Evolutionary conservation across 1,140 invertebrate species (phyloP).

Genomic region (Euwallacea similis): DNA sequence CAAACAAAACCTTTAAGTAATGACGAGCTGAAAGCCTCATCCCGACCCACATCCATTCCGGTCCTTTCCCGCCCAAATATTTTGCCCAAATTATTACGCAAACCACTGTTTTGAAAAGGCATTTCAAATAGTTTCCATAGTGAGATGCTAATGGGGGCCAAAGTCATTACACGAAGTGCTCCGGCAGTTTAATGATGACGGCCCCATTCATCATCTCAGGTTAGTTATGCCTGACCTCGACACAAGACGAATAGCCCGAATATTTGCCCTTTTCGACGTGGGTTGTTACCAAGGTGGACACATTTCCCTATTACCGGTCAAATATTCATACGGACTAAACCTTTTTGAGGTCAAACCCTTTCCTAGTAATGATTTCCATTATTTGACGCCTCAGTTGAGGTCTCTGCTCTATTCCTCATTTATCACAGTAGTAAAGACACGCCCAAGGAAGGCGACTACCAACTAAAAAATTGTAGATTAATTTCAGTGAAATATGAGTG

Average conservation of each 20-base stretch:
- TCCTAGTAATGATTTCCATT: conserved; percentile 2
- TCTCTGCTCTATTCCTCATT: background rate
- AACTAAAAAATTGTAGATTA: too few species aligned
- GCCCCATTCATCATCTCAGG: conserved; percentile 24
- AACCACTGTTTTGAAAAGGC: too few species aligned
- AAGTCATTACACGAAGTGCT: conserved; percentile 20
- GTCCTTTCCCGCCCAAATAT: too few species aligned
- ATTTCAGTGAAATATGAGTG: too few species aligned
- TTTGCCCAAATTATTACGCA: too few species aligned
- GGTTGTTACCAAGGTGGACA: conserved; percentile 20
- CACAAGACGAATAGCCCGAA: conserved; percentile 22
- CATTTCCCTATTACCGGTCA: conserved; percentile 3
- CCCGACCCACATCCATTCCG: too few species aligned
- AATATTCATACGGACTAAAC: conserved; percentile 19
- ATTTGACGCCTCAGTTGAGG: background rate
- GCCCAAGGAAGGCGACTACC: too few species aligned
- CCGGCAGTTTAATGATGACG: conserved; percentile 20
- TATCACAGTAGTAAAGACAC: too few species aligned
- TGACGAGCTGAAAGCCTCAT: too few species aligned
- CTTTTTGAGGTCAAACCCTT: conserved; percentile 11
- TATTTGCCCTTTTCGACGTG: conserved; percentile 19
- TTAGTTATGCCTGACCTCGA: conserved; percentile 20
- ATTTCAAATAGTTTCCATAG: conserved; percentile 18
- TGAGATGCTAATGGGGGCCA: conserved; percentile 5
- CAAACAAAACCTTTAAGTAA: too few species aligned